Conservation (phyloP, 2,797 vertebrate genomes). For the Takifugu rubripes region DNA sequence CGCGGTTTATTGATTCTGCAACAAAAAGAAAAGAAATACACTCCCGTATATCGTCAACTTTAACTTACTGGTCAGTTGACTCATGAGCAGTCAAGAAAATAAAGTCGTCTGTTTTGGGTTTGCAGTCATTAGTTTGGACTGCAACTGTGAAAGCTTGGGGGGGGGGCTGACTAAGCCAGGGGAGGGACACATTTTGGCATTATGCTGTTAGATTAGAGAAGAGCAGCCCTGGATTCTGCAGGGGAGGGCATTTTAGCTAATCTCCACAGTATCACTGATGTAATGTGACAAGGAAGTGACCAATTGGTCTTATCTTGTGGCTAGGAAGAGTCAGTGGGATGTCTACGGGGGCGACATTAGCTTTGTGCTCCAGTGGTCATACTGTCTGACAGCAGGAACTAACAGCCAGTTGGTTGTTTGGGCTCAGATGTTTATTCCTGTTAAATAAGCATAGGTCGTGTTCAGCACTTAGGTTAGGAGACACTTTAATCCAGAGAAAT, state of each 20-base stretch:
- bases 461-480: slow-evolving; percentile 2
- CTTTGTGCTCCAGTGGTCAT: slow-evolving; percentile 48
- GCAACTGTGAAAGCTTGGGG: slow-evolving; percentile 31
- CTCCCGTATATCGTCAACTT: slow-evolving; percentile 8
- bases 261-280: slow-evolving; percentile 60
- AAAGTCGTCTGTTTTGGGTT: slow-evolving; percentile 30
- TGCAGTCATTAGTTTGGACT: slow-evolving; percentile 42
- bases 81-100: slow-evolving; percentile 19
- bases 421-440: slow-evolving; percentile 9
- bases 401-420: slow-evolving; percentile 37
- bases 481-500: background rate
- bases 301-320: slow-evolving; percentile 67
- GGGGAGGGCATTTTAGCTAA: slow-evolving; percentile 59
- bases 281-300: slow-evolving; percentile 75
- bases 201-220: slow-evolving; percentile 45
- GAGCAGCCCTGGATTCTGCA: slow-evolving; percentile 40
- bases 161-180: slow-evolving; percentile 10
- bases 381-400: slow-evolving; percentile 47
- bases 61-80: slow-evolving; percentile 13
- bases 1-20: slow-evolving; percentile 88
- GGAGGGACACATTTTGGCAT: slow-evolving; percentile 35
- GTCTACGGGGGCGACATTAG: slow-evolving; percentile 52
- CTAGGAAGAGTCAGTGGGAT: slow-evolving; percentile 58
- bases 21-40: slow-evolving; percentile 36
- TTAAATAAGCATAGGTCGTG: slow-evolving; percentile 10